Base-by-base conservation (phyloP, 2,113 vertebrate species). In the Phoenicopterus ruber region DNA sequence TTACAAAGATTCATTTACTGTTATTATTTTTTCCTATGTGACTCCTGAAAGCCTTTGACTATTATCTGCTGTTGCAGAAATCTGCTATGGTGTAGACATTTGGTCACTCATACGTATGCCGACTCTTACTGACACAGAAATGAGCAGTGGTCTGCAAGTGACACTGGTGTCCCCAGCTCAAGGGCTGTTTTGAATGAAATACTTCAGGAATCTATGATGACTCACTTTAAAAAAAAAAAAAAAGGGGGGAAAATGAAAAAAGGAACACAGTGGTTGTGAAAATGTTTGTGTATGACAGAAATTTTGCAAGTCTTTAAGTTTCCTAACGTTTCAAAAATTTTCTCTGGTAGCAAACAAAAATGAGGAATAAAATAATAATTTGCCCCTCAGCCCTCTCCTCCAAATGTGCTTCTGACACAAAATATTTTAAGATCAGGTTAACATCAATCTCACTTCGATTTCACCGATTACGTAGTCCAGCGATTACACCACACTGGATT, bases 1-100 rank as follows among this genome's bases (percentile, higher is more conserved):
- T 97, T 96, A 42, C 52, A 85, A 54, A 76, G 80, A 57, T 74
- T 93, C 31, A 80, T 90, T 83, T 88, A 50, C 15, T 47, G 19
- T 38, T 17, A 65, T 65, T 72, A 55, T 59, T 72, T 59, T 94
- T 88, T 40, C 80, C 58, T 94, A 10, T 57, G 36, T 88, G 79
- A 40, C 16, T 91, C 19, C 79, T 59, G 32, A 94, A 95, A 96
- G 65, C 66, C 63, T 92, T 62, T 77, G 66, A 22, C 31, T 85
- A 32, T 71, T 70, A 67, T 26, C 72, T 88, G 14, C 28, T 61
- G 7, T 26, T 50, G 46, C 42, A 93, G 74, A 76, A 77, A 83
- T 86, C 79, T 76, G 19, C 9, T 58, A 0, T 28, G 12, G 5
- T 66, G 16, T 42, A 66, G 87, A 32, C 22, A 34, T 70, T 44